Percentiles rank a stretch among this genome's conserved stretches.
These are phyloP conservation scores for Anas platyrhynchos DNA, from an alignment of 2,113 vertebrate genomes.

Conservation along the genomic window DNA sequence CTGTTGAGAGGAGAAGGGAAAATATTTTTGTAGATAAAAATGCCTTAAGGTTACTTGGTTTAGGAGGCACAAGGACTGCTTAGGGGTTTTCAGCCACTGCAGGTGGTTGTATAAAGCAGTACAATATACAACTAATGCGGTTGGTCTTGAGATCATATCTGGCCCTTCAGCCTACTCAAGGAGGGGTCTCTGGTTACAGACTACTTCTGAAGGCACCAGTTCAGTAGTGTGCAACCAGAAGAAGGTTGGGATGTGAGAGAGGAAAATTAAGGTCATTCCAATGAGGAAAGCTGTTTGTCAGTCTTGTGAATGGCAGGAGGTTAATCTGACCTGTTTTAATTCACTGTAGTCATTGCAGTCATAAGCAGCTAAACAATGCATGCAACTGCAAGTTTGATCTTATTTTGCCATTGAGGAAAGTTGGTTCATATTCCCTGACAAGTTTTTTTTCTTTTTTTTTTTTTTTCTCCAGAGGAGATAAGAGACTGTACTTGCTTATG, in stretches of 20 bases:
- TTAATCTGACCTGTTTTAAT: constrained; percentile 12
- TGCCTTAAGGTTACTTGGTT: background rate
- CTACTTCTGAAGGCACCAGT: background rate
- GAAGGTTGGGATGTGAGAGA: background rate
- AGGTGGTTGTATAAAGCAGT: background rate
- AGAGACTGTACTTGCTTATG: constrained; percentile 25
- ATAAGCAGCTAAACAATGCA: background rate
- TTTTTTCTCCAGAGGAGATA: background rate
- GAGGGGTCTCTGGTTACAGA: background rate
- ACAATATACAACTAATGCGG: background rate
- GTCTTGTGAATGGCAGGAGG: background rate
- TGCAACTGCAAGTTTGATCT: background rate
- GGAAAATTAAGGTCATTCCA: background rate
- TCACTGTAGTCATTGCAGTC: background rate
- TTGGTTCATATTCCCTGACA: background rate
- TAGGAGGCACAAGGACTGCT: background rate
- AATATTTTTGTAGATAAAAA: background rate
- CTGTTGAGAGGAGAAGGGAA: background rate
- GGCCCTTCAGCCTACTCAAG: background rate
- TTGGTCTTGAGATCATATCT: background rate
- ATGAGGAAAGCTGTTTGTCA: background rate
- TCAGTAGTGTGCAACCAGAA: background rate
- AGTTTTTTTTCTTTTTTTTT: background rate
- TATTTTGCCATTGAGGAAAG: background rate
- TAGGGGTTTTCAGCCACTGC: background rate